These are phyloP conservation scores for Drosophila athabasca DNA, from an alignment of 1,140 invertebrate genomes.

Conservation along the genomic window DNA sequence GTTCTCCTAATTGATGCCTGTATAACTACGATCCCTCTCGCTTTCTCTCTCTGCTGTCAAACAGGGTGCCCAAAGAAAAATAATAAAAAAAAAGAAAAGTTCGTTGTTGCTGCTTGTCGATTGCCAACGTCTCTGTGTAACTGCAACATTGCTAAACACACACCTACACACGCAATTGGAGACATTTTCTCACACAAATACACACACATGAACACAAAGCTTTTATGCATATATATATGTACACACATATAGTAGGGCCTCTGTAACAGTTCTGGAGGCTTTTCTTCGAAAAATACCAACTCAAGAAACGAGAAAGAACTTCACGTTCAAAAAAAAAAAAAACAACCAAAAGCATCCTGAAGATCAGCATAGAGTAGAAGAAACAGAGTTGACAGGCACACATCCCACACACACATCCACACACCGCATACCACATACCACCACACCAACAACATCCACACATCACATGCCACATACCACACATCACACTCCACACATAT, in stretches of 20 bases:
- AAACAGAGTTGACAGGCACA: slow-evolving; percentile 58
- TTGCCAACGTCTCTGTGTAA: slow-evolving; percentile 78
- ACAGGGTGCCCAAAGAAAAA: slow-evolving; percentile 61
- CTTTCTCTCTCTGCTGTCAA: slow-evolving; percentile 63
- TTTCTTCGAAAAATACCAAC: too few species aligned
- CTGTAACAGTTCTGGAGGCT: not conserved
- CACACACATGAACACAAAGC: slow-evolving; percentile 16
- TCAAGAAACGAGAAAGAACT: slow-evolving; percentile 20
- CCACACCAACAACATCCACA: slow-evolving; percentile 21
- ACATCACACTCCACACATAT: slow-evolving; percentile 55
- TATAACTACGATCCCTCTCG: slow-evolving; percentile 28
- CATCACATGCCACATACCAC: slow-evolving; percentile 37
- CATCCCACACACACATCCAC: slow-evolving; percentile 23
- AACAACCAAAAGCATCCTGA: slow-evolving; percentile 35
- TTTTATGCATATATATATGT: slow-evolving; percentile 16
- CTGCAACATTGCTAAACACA: slow-evolving; percentile 58
- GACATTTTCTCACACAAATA: slow-evolving; percentile 2
- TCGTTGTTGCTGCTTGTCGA: slow-evolving; percentile 82
- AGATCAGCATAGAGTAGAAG: slow-evolving; percentile 55
- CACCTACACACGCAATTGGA: slow-evolving; percentile 31
- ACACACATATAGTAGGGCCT: slow-evolving; percentile 3
- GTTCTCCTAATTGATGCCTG: not conserved
- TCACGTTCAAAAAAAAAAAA: slow-evolving; percentile 26
- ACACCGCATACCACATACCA: slow-evolving; percentile 36
- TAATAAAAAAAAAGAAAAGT: slow-evolving; percentile 42